A percentile compares a stretch with the other conserved stretches of the same genome.
These are phyloP conservation scores for Spilarctia lutea DNA, from an alignment of 2,888 invertebrate genomes.

Conservation along the genomic window DNA sequence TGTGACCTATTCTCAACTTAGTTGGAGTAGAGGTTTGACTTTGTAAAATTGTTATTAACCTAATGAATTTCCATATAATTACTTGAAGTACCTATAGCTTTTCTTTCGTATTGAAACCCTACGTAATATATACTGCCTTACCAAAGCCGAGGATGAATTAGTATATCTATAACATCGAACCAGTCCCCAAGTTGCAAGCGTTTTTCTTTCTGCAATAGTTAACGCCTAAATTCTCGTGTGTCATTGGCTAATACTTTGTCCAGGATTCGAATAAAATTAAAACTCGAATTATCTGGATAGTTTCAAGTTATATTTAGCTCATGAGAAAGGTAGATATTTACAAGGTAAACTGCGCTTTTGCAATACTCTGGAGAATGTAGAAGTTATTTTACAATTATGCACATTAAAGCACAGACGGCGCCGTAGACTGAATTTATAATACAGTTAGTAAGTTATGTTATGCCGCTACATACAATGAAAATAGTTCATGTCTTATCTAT, in stretches of 20 bases:
- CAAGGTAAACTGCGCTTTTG: slow-evolving; percentile 23
- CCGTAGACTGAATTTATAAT: slow-evolving; percentile 5
- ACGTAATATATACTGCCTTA: no score
- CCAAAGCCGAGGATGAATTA: no score
- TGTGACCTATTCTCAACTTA: not conserved
- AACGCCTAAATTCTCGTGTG: no score
- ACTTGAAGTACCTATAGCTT: no score
- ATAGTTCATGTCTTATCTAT: slow-evolving; percentile 5
- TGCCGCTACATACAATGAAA: slow-evolving; percentile 13
- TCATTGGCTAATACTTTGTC: no score
- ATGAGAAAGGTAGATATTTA: slow-evolving; percentile 12
- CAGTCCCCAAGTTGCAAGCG: no score
- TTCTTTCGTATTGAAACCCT: no score
- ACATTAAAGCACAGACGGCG: slow-evolving; percentile 24
- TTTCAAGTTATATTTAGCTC: slow-evolving; percentile 5
- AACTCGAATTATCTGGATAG: not conserved
- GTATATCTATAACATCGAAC: no score
- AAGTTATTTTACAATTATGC: slow-evolving; percentile 14
- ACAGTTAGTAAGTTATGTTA: not conserved
- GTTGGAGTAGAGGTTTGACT: not conserved
- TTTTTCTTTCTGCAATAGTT: no score
- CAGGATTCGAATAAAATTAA: no score
- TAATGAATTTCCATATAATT: not conserved
- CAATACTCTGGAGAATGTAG: slow-evolving; percentile 12
- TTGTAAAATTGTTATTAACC: not conserved